Conservation (phyloP, 1,140 invertebrate species). For the Microplitis demolitor region DNA sequence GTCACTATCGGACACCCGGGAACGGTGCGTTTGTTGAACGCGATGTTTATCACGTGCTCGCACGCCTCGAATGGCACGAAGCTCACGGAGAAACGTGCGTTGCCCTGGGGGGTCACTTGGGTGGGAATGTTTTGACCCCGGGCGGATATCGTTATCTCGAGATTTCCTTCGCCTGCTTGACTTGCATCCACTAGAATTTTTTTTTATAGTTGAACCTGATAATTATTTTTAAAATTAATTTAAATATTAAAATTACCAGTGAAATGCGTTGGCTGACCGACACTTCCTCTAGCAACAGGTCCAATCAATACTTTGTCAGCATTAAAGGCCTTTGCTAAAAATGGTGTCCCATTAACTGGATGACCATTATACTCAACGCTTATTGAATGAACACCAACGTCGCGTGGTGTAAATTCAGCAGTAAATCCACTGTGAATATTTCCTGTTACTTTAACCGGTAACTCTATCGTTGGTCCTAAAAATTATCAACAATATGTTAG, state of each 20-base stretch:
- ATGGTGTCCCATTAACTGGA: slow-evolving; percentile 88
- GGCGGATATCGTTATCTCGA: slow-evolving; percentile 95
- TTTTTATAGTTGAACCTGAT: too few relatives aligned
- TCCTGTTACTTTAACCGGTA: slow-evolving; percentile 89
- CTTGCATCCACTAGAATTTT: slow-evolving; percentile 83
- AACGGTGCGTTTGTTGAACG: slow-evolving; percentile 90
- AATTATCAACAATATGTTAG: background rate
- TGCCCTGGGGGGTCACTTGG: slow-evolving; percentile 94
- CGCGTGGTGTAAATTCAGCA: slow-evolving; percentile 87
- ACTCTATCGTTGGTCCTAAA: slow-evolving; percentile 71
- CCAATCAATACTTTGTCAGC: slow-evolving; percentile 86
- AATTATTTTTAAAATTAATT: background rate
- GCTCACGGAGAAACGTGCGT: slow-evolving; percentile 88
- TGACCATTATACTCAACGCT: slow-evolving; percentile 90
- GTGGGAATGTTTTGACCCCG: slow-evolving; percentile 94
- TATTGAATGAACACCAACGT: slow-evolving; percentile 89
- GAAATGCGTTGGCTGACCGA: slow-evolving; percentile 87
- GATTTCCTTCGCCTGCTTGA: slow-evolving; percentile 95
- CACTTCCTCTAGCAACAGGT: slow-evolving; percentile 78
- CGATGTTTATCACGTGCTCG: slow-evolving; percentile 94
- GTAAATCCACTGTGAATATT: slow-evolving; percentile 84
- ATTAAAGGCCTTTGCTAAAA: slow-evolving; percentile 92
- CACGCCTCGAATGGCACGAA: slow-evolving; percentile 93
- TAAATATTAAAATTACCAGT: slow-evolving; percentile 61
- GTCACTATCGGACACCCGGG: slow-evolving; percentile 83